Conservation (phyloP, 2,797 vertebrate genomes). For the Paramormyrops hopkinsi region DNA sequence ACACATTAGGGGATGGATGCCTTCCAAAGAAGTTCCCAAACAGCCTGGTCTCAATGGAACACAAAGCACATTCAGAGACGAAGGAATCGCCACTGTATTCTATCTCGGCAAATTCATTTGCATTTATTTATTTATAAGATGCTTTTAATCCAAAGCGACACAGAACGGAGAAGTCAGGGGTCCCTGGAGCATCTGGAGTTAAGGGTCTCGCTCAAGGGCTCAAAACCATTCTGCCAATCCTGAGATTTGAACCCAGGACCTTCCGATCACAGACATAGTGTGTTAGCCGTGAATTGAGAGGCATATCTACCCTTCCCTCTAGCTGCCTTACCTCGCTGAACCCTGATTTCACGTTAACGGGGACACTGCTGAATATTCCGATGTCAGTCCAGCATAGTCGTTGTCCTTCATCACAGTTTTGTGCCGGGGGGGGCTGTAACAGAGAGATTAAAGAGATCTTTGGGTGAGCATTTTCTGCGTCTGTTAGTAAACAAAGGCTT, state of each 20-base stretch:
- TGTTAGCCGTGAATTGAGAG: neutral
- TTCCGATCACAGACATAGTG: neutral
- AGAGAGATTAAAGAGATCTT: neutral
- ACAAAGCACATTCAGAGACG: neutral
- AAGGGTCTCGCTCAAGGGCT: neutral
- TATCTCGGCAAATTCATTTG: neutral
- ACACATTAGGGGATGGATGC: neutral
- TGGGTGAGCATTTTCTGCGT: neutral
- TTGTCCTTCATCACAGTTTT: constrained; percentile 79
- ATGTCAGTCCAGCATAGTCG: constrained; percentile 81
- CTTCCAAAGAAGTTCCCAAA: neutral
- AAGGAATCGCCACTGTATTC: neutral
- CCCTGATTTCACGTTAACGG: constrained; percentile 89
- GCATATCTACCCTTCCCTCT: neutral
- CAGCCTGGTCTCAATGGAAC: neutral
- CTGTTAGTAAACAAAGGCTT: neutral
- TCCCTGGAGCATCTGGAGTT: neutral
- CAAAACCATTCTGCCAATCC: neutral
- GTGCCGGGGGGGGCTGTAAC: constrained; percentile 70
- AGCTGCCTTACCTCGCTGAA: constrained; percentile 76
- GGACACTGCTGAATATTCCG: constrained; percentile 86
- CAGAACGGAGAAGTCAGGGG: neutral
- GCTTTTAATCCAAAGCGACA: neutral
- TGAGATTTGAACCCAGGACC: neutral
- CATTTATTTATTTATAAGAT: neutral